These are phyloP conservation scores for Lithophane ornitopus DNA, from an alignment of 2,888 invertebrate genomes.

Conservation along the genomic window DNA sequence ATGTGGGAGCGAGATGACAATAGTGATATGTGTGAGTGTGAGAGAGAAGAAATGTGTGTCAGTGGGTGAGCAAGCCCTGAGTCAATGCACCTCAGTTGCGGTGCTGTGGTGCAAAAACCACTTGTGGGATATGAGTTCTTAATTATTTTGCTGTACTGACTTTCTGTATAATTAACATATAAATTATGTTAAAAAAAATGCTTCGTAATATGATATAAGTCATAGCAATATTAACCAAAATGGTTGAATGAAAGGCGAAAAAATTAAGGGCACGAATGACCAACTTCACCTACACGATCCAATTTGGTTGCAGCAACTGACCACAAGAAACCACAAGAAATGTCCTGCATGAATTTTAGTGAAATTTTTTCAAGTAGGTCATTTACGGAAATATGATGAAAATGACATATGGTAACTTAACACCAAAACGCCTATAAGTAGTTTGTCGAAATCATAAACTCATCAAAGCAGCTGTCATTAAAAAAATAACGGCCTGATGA, in stretches of 20 bases:
- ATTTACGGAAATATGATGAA: background rate
- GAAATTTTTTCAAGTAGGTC: too few species aligned
- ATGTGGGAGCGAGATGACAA: slow-evolving; percentile 71
- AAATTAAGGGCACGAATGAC: background rate
- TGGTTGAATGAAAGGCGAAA: background rate
- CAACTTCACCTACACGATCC: background rate
- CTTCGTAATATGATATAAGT: slow-evolving; percentile 19
- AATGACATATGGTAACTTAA: background rate
- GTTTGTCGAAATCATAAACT: background rate
- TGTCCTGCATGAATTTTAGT: too few species aligned
- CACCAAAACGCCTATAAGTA: background rate
- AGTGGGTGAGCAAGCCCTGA: slow-evolving; percentile 83
- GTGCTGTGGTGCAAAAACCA: slow-evolving; percentile 51
- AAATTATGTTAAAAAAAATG: slow-evolving; percentile 10
- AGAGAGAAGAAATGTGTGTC: slow-evolving; percentile 82
- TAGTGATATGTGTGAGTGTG: slow-evolving; percentile 64
- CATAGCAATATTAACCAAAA: background rate
- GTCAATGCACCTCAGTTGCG: slow-evolving; percentile 80
- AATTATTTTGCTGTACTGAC: slow-evolving; percentile 46
- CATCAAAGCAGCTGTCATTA: background rate
- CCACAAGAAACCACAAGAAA: too few species aligned
- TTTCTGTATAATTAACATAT: slow-evolving; percentile 38
- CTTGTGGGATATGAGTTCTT: slow-evolving; percentile 53
- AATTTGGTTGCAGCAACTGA: too few species aligned
- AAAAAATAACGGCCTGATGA: background rate